phyloP scores from a whole-genome alignment of 2,888 invertebrate species.

The Amphiduros pacificus region DNA sequence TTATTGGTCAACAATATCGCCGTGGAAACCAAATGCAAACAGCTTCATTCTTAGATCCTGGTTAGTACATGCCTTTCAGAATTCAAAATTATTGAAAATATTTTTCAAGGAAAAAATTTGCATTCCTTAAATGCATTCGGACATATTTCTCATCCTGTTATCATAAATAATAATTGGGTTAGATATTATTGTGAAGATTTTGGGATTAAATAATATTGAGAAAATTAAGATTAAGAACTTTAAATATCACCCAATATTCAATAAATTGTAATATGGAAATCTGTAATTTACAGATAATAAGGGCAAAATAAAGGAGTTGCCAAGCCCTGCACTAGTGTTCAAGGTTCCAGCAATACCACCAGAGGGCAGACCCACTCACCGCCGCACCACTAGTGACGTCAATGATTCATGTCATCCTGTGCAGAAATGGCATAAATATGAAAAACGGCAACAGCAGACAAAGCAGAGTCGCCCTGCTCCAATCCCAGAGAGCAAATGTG shows the following conservation, averaged over 20 bases:
- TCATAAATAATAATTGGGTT: neutral
- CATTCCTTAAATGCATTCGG: neutral
- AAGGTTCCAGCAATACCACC: neutral
- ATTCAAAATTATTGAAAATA: neutral
- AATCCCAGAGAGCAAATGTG: neutral
- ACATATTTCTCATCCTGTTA: neutral
- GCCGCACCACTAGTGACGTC: slow-evolving; percentile 10
- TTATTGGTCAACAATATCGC: slow-evolving; percentile 11
- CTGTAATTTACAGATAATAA: neutral
- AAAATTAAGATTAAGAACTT: neutral
- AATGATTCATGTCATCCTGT: slow-evolving; percentile 8
- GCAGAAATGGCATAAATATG: slow-evolving; percentile 9
- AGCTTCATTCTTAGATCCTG: slow-evolving; percentile 11
- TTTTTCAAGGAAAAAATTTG: neutral
- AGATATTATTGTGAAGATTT: neutral
- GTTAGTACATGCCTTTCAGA: neutral
- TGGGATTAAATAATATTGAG: neutral
- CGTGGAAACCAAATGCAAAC: slow-evolving; percentile 7
- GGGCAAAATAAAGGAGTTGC: neutral
- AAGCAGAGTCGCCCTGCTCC: neutral
- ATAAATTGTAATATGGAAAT: neutral
- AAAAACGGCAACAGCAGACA: neutral
- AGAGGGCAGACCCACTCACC: neutral
- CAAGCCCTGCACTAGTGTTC: neutral
- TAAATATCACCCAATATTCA: neutral